Conservation (phyloP, 2,113 vertebrate species). For the Smithornis capensis region DNA sequence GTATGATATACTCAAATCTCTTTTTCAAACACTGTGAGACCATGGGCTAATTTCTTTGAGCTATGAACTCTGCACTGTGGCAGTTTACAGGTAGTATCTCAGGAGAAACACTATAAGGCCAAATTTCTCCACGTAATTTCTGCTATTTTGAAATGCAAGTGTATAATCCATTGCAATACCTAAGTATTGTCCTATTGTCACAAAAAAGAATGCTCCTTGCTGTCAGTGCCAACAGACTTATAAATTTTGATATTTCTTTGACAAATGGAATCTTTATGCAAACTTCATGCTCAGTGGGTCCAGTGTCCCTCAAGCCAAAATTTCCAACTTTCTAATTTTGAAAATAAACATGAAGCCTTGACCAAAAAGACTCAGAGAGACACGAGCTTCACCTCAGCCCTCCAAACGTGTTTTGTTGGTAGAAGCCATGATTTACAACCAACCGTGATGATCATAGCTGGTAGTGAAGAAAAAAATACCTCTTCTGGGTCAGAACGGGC, state of each 20-base stretch:
- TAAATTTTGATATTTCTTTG: background rate
- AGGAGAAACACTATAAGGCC: background rate
- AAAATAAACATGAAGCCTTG: background rate
- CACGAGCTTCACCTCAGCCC: background rate
- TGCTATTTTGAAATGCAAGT: background rate
- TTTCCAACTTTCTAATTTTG: background rate
- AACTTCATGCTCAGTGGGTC: background rate
- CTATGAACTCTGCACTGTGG: background rate
- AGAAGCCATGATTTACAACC: fast-evolving
- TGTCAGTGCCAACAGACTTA: background rate
- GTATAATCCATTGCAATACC: background rate
- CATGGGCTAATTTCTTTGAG: background rate
- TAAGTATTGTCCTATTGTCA: background rate
- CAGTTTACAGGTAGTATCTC: background rate
- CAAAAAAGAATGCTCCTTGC: fast-evolving
- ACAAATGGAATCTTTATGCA: background rate
- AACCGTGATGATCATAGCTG: background rate
- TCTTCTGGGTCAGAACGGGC: fast-evolving
- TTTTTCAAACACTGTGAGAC: background rate
- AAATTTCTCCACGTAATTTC: background rate
- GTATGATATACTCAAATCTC: background rate
- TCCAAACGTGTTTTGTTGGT: background rate
- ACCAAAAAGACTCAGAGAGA: background rate
- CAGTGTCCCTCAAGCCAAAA: background rate
- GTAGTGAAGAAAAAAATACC: fast-evolving